Evolutionary conservation across 2,888 invertebrate species (phyloP).

Genomic region (Drosophila subquinaria): DNA sequence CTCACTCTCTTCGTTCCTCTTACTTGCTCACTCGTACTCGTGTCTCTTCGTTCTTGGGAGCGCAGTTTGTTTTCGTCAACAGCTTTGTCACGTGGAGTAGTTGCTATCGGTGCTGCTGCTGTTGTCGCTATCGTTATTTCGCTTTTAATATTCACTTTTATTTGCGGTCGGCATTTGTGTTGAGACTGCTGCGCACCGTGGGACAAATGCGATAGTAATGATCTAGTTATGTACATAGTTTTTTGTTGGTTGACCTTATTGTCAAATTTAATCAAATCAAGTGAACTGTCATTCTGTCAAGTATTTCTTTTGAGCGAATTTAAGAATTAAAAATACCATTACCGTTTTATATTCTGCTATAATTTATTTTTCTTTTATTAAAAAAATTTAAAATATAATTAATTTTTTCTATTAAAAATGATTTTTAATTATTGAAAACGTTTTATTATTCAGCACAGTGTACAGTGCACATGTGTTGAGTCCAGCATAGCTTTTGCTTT

Average conservation of each 20-base stretch:
- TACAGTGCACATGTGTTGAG: conserved; percentile 51
- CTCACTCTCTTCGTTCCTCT: conserved; percentile 30
- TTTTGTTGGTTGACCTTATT: background rate
- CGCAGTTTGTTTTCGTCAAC: conserved; percentile 59
- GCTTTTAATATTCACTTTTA: conserved; percentile 75
- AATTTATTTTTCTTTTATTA: too few relatives aligned
- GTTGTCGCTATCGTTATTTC: conserved; percentile 46
- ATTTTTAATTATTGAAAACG: conserved; percentile 9
- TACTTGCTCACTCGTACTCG: conserved; percentile 6
- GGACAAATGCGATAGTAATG: conserved; percentile 5
- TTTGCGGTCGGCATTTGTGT: conserved; percentile 60
- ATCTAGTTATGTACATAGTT: background rate
- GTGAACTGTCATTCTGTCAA: background rate
- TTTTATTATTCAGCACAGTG: conserved; percentile 31
- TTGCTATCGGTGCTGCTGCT: conserved; percentile 20
- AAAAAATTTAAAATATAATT: too few relatives aligned
- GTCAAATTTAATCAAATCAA: too few relatives aligned
- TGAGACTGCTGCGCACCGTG: conserved; percentile 47
- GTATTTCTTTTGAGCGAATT: background rate
- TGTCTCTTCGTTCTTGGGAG: conserved; percentile 25
- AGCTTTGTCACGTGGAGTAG: conserved; percentile 70
- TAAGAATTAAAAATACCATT: too few relatives aligned
- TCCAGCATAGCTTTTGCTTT: conserved; percentile 21
- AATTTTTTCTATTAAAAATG: background rate
- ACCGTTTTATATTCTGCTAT: too few relatives aligned